Evolutionary conservation across 2,888 invertebrate species (phyloP).

Genomic region (Eupithecia subfuscata): DNA sequence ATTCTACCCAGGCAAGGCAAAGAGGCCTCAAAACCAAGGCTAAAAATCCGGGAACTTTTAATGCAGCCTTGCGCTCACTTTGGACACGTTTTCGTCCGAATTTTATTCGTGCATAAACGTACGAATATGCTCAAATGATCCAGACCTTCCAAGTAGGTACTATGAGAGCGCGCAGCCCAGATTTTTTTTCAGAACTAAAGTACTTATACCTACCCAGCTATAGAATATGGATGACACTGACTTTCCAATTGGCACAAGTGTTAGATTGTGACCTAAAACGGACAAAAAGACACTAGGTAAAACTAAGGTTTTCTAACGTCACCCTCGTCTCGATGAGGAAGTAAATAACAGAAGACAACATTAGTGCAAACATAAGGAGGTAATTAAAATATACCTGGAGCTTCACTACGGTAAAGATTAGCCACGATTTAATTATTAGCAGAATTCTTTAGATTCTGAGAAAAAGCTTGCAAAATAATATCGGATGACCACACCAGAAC

Average conservation of each 20-base stretch:
- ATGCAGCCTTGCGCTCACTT: not conserved
- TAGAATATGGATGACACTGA: not conserved
- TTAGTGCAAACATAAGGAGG: not conserved
- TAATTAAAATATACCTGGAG: not conserved
- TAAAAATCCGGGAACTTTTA: not conserved
- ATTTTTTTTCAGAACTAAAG: no score
- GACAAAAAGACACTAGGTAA: not conserved
- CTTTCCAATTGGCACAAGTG: conserved; percentile 9
- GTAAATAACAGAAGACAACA: not conserved
- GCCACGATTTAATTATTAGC: not conserved
- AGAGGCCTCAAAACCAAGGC: not conserved
- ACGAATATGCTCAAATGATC: no score
- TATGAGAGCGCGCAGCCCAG: no score
- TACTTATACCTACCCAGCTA: not conserved
- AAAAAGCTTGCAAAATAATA: not conserved
- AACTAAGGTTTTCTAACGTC: not conserved
- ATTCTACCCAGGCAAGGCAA: no score
- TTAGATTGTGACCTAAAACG: not conserved
- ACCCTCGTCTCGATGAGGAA: not conserved
- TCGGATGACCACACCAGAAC: not conserved
- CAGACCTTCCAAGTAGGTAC: no score
- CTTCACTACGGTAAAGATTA: not conserved
- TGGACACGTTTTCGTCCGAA: no score
- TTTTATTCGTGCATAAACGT: no score
- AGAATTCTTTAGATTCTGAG: not conserved